These are phyloP conservation scores for Aurelia aurita complex sp. Pacific DNA, from an alignment of 30 jellyfish, hydroid and myxozoan genomes.

Conservation along the genomic window DNA sequence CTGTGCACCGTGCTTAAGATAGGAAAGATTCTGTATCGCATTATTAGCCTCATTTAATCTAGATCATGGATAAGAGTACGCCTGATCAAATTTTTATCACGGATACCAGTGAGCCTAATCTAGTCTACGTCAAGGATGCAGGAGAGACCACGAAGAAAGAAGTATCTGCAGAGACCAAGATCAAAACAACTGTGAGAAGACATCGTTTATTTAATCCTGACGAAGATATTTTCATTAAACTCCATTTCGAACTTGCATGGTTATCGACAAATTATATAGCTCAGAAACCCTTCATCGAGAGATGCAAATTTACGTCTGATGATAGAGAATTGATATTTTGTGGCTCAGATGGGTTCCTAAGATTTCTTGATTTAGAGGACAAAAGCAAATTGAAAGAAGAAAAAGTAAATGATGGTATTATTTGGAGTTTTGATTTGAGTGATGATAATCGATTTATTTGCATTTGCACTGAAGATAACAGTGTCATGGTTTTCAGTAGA, in stretches of 20 bases:
- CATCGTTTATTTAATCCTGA: too few species aligned
- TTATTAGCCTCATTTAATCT: too few species aligned
- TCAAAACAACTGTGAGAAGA: too few species aligned
- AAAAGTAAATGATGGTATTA: background rate
- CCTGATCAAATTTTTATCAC: too few species aligned
- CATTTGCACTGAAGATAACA: constrained; percentile 26
- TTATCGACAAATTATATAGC: background rate
- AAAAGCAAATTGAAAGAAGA: background rate
- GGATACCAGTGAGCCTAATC: too few species aligned
- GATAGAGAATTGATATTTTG: constrained; percentile 15
- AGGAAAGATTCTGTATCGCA: too few species aligned
- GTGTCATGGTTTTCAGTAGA: constrained; percentile 12
- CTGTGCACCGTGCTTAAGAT: too few species aligned
- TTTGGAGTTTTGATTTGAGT: constrained; percentile 47
- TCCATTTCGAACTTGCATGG: constrained; percentile 27
- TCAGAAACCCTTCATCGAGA: constrained; percentile 30
- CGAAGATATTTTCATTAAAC: background rate
- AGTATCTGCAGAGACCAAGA: too few species aligned
- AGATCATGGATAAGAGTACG: too few species aligned
- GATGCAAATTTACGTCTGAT: constrained; percentile 23
- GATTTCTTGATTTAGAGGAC: constrained; percentile 1
- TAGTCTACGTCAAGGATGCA: too few species aligned
- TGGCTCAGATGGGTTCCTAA: constrained; percentile 38
- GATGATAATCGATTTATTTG: constrained; percentile 7
- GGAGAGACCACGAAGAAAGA: too few species aligned